Evolutionary conservation across 2,797 vertebrate genomes (phyloP).

Genomic region (Arnoldichthys spilopterus): DNA sequence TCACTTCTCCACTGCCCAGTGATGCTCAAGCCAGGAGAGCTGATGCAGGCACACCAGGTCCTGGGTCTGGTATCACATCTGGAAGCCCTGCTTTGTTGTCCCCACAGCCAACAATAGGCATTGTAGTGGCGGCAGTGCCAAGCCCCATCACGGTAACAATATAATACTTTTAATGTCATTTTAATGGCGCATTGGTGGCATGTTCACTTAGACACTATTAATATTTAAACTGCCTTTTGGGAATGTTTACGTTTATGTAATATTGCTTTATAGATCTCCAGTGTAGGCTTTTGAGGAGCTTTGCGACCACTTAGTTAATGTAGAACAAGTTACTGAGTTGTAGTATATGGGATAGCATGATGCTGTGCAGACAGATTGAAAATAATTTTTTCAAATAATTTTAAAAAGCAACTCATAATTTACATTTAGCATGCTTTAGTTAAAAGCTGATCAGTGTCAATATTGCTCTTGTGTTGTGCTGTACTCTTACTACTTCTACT

Average conservation of each 20-base stretch:
- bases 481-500: not conserved
- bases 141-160: slow-evolving; percentile 92
- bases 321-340: no score
- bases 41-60: slow-evolving; percentile 82
- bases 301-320: not conserved
- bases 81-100: slow-evolving; percentile 95
- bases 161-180: not conserved
- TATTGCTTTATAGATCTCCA: not conserved
- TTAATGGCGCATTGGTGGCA: not conserved
- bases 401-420: not conserved
- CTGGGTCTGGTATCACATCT: slow-evolving; percentile 84
- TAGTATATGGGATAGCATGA: no score
- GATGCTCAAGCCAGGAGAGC: slow-evolving; percentile 87
- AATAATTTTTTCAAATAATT: no score
- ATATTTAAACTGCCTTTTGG: not conserved
- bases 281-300: not conserved
- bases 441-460: no score
- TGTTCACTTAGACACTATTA: not conserved
- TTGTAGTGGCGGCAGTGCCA: slow-evolving; percentile 94
- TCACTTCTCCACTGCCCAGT: slow-evolving; percentile 90
- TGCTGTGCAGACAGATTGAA: no score
- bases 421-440: not conserved
- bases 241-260: not conserved
- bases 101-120: slow-evolving; percentile 95
- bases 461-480: no score